phyloP scores from a whole-genome alignment of 23 tunicate species.

The Trididemnum nubilum region DNA sequence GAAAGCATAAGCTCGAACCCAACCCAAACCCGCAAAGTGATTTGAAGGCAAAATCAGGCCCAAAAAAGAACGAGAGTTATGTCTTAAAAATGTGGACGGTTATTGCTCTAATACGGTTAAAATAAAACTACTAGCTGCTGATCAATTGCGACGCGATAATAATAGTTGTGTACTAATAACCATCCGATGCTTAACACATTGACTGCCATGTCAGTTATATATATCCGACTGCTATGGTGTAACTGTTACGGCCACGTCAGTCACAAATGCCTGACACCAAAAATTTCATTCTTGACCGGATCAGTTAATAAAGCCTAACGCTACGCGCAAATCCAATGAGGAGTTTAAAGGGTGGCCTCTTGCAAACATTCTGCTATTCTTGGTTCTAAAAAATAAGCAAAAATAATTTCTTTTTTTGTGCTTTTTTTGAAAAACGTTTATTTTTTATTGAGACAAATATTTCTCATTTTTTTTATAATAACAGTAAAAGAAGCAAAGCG shows the following conservation, averaged over 20 bases:
- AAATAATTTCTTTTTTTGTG: constrained; percentile 3
- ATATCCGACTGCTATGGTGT: constrained; percentile 27
- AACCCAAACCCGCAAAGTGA: too few species aligned
- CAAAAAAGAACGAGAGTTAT: too few species aligned
- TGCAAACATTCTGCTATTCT: constrained; percentile 28
- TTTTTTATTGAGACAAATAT: constrained; percentile 25
- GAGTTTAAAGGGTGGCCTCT: constrained; percentile 34
- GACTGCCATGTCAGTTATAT: constrained; percentile 36
- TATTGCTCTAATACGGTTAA: too few species aligned
- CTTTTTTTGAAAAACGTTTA: background rate
- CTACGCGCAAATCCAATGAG: constrained; percentile 31
- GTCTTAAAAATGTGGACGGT: too few species aligned
- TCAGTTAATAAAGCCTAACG: constrained; percentile 18
- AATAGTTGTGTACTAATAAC: too few species aligned
- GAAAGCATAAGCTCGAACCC: too few species aligned
- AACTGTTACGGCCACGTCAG: constrained; percentile 25
- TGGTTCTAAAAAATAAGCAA: constrained; percentile 28
- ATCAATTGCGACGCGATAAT: too few species aligned
- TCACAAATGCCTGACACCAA: constrained; percentile 35
- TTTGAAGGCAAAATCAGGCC: too few species aligned
- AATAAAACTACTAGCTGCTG: too few species aligned
- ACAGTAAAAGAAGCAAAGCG: constrained; percentile 16
- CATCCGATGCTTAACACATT: constrained; percentile 26
- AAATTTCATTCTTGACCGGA: constrained; percentile 22
- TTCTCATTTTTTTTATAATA: constrained; percentile 10